Base-by-base conservation (phyloP, 1,140 invertebrate genomes). In the Rhysida immarginata region DNA sequence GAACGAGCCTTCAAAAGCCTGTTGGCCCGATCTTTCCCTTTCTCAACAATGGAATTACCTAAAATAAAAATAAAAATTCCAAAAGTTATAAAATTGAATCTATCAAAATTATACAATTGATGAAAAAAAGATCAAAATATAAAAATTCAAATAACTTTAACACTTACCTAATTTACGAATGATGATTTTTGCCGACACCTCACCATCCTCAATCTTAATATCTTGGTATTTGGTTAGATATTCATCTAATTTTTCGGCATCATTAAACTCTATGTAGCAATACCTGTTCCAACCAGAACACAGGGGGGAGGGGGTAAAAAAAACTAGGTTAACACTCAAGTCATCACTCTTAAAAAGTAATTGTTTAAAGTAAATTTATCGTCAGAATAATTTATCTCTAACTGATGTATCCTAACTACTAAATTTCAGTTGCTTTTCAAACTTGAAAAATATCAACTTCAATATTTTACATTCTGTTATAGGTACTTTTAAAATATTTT, bases 221-320 rank as follows among this genome's bases (percentile, higher is more conserved):
- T 51, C 49, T 21, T 51, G 49, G 26, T 51, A 51, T 27, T 51
- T 51, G 5, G 49, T 51, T 5, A 51, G 49, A 20, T 51, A 51
- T 27, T 51, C 49, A 27, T 51, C 49, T 5, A 51, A 20, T 20
- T 51, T 51, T 27, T 51, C 49, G 13, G 24, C 49, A 26, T 51
- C 49, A 27, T 27, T 51, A 21, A 51, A 51, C 20, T 51, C 49
- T 13, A 51, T 51, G 49, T 51, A 51, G 20, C 49, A 51, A 27
- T 51, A 51, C 13, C 49, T 51, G 18, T 23, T 13, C 8, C 29
- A 27, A n/a, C n/a, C n/a, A n/a, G n/a, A n/a, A n/a, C n/a, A n/a
- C n/a, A n/a, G n/a, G n/a, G n/a, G n/a, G n/a, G n/a, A n/a, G n/a
- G n/a, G n/a, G n/a, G n/a, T n/a, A n/a, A n/a, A n/a, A n/a, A n/a